These are phyloP conservation scores for Brenthis ino DNA, from an alignment of 2,888 invertebrate genomes.

Conservation along the genomic window DNA sequence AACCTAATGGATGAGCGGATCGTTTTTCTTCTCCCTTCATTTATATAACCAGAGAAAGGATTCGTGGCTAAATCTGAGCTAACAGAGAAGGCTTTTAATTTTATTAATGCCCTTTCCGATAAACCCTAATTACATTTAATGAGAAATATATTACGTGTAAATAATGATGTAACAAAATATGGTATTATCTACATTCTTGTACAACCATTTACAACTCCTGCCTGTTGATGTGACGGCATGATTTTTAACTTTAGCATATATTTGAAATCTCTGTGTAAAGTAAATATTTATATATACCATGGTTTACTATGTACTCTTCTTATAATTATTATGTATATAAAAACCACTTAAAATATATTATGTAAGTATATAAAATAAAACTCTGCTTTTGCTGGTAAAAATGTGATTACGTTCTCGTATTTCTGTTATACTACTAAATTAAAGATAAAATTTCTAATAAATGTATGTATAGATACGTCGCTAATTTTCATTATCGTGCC, in stretches of 20 bases:
- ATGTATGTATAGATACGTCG: slow-evolving; percentile 2
- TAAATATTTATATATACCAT: no score
- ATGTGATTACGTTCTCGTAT: not conserved
- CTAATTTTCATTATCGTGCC: slow-evolving; percentile 29
- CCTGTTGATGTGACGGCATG: no score
- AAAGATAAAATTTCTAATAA: slow-evolving; percentile 5
- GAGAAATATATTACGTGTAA: not conserved
- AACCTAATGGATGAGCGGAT: slow-evolving; percentile 27
- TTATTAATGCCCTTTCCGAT: slow-evolving; percentile 20
- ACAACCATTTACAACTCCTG: no score
- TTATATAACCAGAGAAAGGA: slow-evolving; percentile 16
- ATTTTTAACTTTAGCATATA: no score
- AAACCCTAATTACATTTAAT: slow-evolving; percentile 10
- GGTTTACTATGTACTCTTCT: no score
- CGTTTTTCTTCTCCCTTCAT: slow-evolving; percentile 25
- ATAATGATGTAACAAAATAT: not conserved
- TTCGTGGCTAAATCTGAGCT: slow-evolving; percentile 19
- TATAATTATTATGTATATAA: no score
- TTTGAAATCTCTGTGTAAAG: no score
- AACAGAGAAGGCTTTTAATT: slow-evolving; percentile 11
- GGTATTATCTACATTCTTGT: no score
- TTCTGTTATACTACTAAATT: not conserved
- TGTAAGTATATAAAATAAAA: not conserved
- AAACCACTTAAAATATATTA: not conserved
- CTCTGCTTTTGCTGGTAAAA: no score